phyloP scores from a whole-genome alignment of 1,140 invertebrate species.

The Temnothorax longispinosus region DNA sequence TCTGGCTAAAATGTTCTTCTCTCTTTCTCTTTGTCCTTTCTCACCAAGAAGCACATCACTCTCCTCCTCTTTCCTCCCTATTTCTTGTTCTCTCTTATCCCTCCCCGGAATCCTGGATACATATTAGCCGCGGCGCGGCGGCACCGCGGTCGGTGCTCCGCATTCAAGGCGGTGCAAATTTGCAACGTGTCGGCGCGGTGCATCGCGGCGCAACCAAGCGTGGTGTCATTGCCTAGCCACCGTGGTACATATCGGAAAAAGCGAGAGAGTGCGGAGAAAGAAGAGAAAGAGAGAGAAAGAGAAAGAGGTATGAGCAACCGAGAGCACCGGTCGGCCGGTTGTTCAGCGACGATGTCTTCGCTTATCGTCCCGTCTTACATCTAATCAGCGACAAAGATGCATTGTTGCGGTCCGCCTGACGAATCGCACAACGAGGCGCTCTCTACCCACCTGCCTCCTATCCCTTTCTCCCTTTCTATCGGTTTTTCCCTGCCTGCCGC shows the following conservation, averaged over 20 bases:
- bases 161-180: constrained; percentile 59
- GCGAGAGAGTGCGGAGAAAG: neutral
- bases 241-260: constrained; percentile 12
- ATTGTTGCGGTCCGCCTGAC: constrained; percentile 78
- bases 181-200: constrained; percentile 64
- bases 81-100: constrained; percentile 3
- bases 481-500: neutral
- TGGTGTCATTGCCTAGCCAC: constrained; percentile 58
- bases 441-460: constrained; percentile 22
- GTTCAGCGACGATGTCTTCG: constrained; percentile 53
- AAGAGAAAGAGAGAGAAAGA: neutral
- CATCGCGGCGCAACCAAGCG: constrained; percentile 34
- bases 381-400: constrained; percentile 81
- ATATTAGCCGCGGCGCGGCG: constrained; percentile 26
- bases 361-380: constrained; percentile 77
- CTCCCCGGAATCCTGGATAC: constrained; percentile 20
- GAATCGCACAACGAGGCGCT: constrained; percentile 73
- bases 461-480: neutral
- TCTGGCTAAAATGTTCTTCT: constrained; percentile 16
- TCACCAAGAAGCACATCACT: neutral
- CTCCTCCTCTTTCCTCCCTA: neutral
- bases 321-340: constrained; percentile 7
- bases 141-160: constrained; percentile 16
- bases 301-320: neutral
- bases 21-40: neutral